Evolutionary conservation across 2,888 invertebrate species (phyloP), one percentile per base, ranked within the genome.

Genomic region (Scelioninae gen. 1): DNA sequence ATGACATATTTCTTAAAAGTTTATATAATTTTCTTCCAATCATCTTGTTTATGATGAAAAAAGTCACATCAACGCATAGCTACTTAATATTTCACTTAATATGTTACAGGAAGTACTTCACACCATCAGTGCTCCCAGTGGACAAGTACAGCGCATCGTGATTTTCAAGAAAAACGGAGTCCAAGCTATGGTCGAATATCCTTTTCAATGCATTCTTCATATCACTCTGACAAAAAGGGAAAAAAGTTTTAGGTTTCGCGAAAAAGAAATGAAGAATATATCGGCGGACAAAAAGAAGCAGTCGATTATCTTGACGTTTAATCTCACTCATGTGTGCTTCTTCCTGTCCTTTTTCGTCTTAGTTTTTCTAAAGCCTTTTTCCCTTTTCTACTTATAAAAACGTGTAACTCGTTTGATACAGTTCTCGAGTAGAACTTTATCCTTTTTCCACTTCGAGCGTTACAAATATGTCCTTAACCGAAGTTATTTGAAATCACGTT

Each of bases 171-270:
- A 99, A 94, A 98, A 98, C 92, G 98, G 98, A 85, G 97, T 99
- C 9, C 99, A 99, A 93, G 98, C 98, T 83, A 98, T 99, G 98
- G 98, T 99, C 89, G 99, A 99, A 97, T 98, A 97, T 98, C 97
- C 97, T 97, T 97, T 90, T 74, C 65, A 71, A 85, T 83, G 56
- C 82, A 66, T 69, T 60, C 60, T 80, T 68, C 34, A 60, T 80
- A 53, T 45, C 40, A 7, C 13, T 40, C 47, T 13, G 62, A 45
- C 11, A 47, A 38, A 32, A 43, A 5, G 51, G 53, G 43, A 62
- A 58, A 23, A 10, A 10, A 29, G 23, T 23, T 40, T n/a, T 6
- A n/a, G n/a, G n/a, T n/a, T n/a, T n/a, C n/a, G n/a, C n/a, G n/a
- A n/a, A n/a, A n/a, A n/a, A n/a, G n/a, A n/a, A 31, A 49, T 60